Percentiles rank a stretch among this genome's conserved stretches.
phyloP scores from a whole-genome alignment of 1,140 invertebrate genomes.

The Papilio glaucus region DNA sequence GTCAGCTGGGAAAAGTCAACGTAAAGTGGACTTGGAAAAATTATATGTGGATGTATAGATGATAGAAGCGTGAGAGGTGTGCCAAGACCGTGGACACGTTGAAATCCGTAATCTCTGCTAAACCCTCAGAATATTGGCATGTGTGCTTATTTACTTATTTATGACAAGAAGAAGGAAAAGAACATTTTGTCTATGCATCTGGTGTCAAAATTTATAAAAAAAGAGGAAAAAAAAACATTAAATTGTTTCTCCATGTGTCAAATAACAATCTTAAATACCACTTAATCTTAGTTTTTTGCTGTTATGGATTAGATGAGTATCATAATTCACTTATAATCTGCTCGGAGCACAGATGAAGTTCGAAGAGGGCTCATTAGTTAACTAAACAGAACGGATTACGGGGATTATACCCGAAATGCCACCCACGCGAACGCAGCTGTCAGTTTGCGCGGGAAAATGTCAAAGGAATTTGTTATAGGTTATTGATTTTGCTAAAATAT shows the following conservation, averaged over 20 bases:
- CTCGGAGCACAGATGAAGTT: conserved; percentile 41
- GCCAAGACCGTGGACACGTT: no score
- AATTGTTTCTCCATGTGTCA: conserved; percentile 42
- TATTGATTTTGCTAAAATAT: conserved; percentile 32
- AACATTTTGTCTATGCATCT: conserved; percentile 32
- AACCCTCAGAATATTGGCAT: no score
- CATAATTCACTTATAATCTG: conserved; percentile 44
- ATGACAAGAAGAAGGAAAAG: neutral
- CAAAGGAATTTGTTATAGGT: conserved; percentile 29
- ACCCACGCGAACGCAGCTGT: conserved; percentile 59
- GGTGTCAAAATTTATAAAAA: conserved; percentile 39
- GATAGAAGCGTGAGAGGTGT: no score
- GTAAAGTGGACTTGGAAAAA: no score
- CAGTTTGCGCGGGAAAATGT: conserved; percentile 48
- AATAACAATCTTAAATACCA: conserved; percentile 45
- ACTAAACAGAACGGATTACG: conserved; percentile 59
- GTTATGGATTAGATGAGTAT: conserved; percentile 43
- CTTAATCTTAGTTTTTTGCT: conserved; percentile 48
- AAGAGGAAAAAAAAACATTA: conserved; percentile 22
- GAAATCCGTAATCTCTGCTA: neutral
- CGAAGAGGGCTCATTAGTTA: conserved; percentile 54
- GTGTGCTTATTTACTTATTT: no score
- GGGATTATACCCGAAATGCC: conserved; percentile 53
- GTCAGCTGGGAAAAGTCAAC: no score
- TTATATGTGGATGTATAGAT: no score